Evolutionary conservation across 2,797 vertebrate genomes (phyloP), one percentile per base, ranked within the genome.

Genomic region (Anabacerthia variegaticeps): DNA sequence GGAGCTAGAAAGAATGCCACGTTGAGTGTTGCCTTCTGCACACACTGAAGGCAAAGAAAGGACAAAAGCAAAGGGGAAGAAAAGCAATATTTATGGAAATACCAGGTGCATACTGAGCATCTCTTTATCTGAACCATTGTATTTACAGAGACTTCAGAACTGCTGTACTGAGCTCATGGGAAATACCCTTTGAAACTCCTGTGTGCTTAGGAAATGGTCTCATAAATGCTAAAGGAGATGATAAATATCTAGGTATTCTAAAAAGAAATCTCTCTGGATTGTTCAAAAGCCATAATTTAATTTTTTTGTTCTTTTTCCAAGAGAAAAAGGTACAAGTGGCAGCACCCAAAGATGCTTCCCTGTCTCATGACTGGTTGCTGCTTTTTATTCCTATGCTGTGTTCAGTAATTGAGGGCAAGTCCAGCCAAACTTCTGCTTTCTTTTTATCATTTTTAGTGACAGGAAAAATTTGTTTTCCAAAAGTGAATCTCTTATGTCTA

Each of bases 51-150:
- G 71, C n/a, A 91, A 81, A 82, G 65, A 36, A 51, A 88, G 67
- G 32, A 72, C 12, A 68, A 74, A 91, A 81, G 23, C 34, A 20
- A 88, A 88, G 52, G 36, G 18, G 51, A 46, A 73, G 43, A 62
- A 91, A 87, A 89, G 37, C 36, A 86, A 27, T 94, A 71, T 90
- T 97, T 94, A 59, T 92, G 89, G 85, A 92, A 95, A 95, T 92
- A 59, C 2, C 21, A 67, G 41, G 17, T 67, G 28, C 56, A 87
- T 86, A 68, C 28, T 66, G 85, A 92, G 16, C n/a, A 91, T 41
- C n/a, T 75, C 34, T 85, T 55, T 81, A 66, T 80, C 61, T 58
- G 37, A 92, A 61, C 81, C 36, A 39, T 13, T 84, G 55, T 77
- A 62, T 95, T 95, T 94, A 61, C 76, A 84, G 72, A 85, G 30